These are phyloP conservation scores for Oscheius sp. DNA, from an alignment of 2,888 invertebrate species.

Conservation along the genomic window DNA sequence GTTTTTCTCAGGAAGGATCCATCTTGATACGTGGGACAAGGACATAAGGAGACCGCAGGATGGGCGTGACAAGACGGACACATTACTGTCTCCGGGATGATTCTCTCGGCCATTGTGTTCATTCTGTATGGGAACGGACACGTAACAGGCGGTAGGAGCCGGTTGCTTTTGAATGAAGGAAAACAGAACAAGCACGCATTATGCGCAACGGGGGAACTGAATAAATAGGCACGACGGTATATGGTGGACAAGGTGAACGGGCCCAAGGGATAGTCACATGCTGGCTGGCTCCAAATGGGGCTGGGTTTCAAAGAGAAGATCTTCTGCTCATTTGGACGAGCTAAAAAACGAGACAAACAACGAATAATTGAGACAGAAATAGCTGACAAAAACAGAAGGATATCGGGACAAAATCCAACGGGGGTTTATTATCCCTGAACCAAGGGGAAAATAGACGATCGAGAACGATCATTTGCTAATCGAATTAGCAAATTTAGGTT, in stretches of 20 bases:
- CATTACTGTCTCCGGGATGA: neutral
- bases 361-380: too few relatives aligned
- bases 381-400: too few relatives aligned
- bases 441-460: neutral
- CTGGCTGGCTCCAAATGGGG: too few relatives aligned
- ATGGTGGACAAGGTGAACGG: neutral
- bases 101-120: neutral
- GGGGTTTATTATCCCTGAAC: too few relatives aligned
- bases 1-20: slow-evolving; percentile 1
- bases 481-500: too few relatives aligned
- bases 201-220: slow-evolving; percentile 21
- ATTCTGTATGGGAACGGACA: slow-evolving; percentile 8
- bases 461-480: neutral
- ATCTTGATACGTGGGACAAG: slow-evolving; percentile 34
- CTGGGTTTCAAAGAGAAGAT: neutral
- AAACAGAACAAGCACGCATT: slow-evolving; percentile 20
- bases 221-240: slow-evolving; percentile 5
- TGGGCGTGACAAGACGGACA: neutral
- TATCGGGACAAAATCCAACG: too few relatives aligned
- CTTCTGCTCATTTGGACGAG: neutral
- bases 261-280: neutral
- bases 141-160: slow-evolving; percentile 14
- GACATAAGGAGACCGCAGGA: slow-evolving; percentile 10
- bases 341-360: neutral
- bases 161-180: slow-evolving; percentile 29